Conservation (phyloP, 2,797 vertebrate genomes). For the Lophotriccus pileatus region DNA sequence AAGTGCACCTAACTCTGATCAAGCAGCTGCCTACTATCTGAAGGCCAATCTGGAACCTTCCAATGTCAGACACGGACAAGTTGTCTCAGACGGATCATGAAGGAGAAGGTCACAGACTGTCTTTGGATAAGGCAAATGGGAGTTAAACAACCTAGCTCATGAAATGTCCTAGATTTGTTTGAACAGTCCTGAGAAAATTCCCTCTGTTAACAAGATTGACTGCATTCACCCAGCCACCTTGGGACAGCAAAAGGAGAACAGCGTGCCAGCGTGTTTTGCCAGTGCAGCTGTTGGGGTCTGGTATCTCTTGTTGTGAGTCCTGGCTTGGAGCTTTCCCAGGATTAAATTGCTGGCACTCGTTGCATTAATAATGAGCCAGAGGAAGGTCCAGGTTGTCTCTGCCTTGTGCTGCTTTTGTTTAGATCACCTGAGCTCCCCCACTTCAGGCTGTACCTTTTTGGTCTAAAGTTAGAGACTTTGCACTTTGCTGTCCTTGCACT, state of each 20-base stretch:
- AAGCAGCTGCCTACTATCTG: neutral
- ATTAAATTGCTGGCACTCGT: neutral
- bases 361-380: neutral
- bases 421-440: neutral
- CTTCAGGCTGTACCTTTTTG: neutral
- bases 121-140: neutral
- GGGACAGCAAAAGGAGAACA: neutral
- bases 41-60: neutral
- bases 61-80: rapidly evolving
- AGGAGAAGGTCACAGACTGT: neutral
- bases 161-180: neutral
- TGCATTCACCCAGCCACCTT: neutral
- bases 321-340: slow-evolving; percentile 7
- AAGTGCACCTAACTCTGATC: neutral
- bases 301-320: neutral
- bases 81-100: neutral
- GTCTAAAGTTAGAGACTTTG: neutral
- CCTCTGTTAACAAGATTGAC: neutral
- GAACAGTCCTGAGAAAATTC: neutral
- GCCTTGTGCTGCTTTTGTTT: neutral
- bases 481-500: neutral
- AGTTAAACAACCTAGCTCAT: neutral
- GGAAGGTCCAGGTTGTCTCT: neutral
- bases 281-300: slow-evolving; percentile 1
- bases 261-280: neutral